These are phyloP conservation scores for Perdita meconis DNA, from an alignment of 2,888 invertebrate genomes.

Conservation along the genomic window DNA sequence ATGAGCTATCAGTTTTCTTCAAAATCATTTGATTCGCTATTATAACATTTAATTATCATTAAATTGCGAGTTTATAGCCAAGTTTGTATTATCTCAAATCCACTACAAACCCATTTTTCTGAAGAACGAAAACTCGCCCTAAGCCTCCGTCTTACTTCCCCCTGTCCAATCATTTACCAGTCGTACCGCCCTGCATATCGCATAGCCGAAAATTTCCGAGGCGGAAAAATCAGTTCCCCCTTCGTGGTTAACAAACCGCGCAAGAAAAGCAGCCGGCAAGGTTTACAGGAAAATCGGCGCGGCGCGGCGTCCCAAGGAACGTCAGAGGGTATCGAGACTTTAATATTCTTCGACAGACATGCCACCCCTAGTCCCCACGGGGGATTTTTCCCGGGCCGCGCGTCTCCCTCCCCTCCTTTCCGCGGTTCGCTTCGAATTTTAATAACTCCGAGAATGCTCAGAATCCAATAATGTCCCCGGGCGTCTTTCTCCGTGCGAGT, in stretches of 20 bases:
- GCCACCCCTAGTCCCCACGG: conserved; percentile 65
- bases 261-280: conserved; percentile 8
- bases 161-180: too few relatives aligned
- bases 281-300: conserved; percentile 14
- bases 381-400: conserved; percentile 55
- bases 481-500: conserved; percentile 64
- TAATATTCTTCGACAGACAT: conserved; percentile 80
- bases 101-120: too few relatives aligned
- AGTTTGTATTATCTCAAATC: too few relatives aligned
- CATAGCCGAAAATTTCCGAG: conserved; percentile 4
- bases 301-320: conserved; percentile 36
- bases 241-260: conserved; percentile 46
- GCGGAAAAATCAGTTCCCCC: conserved; percentile 6
- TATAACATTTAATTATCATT: too few relatives aligned
- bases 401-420: conserved; percentile 38
- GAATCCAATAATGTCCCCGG: conserved; percentile 83
- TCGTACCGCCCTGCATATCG: too few relatives aligned
- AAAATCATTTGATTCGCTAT: too few relatives aligned
- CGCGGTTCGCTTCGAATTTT: conserved; percentile 83
- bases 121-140: too few relatives aligned
- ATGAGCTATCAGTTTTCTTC: too few relatives aligned
- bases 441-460: conserved; percentile 83
- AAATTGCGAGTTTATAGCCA: too few relatives aligned
- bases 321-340: conserved; percentile 73
- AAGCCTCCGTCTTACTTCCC: background rate